Conservation (phyloP, 2,113 vertebrate species). For the Caranx melampygus region DNA sequence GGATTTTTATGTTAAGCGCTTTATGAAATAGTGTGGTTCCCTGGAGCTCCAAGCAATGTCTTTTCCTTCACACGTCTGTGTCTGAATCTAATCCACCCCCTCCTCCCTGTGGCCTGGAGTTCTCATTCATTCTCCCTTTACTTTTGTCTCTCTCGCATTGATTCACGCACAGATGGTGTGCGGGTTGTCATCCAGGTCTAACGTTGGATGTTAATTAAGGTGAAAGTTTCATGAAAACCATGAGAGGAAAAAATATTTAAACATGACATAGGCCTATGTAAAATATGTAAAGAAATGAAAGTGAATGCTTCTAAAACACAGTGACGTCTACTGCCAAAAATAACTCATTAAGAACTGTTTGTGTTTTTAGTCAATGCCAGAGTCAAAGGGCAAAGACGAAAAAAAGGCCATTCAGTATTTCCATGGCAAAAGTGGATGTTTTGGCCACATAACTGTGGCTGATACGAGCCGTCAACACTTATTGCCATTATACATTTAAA, state of each 20-base stretch:
- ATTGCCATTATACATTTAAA: neutral
- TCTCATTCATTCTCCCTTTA: constrained; percentile 22
- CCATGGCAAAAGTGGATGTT: constrained; percentile 7
- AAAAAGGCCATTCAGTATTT: constrained; percentile 8
- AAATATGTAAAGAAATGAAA: neutral
- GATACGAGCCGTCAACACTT: neutral
- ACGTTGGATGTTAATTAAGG: constrained; percentile 45
- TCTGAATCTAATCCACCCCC: constrained; percentile 52
- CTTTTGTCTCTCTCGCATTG: constrained; percentile 29
- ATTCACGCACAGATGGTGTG: constrained; percentile 24
- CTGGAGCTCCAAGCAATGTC: constrained; percentile 42
- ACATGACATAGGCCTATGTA: neutral
- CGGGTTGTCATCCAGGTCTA: constrained; percentile 14
- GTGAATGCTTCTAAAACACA: neutral
- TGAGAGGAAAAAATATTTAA: constrained; percentile 23
- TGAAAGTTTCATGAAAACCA: constrained; percentile 5
- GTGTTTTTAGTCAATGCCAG: constrained; percentile 17
- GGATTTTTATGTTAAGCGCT: constrained; percentile 59
- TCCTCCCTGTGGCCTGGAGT: constrained; percentile 8
- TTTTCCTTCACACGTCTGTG: constrained; percentile 56
- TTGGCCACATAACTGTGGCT: neutral
- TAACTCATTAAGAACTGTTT: constrained; percentile 24
- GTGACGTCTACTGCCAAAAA: constrained; percentile 16
- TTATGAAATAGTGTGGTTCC: constrained; percentile 53
- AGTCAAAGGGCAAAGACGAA: constrained; percentile 9